Percentiles rank a stretch among this genome's conserved stretches.
These are phyloP conservation scores for Babyrousa celebensis DNA, from an alignment of 2,797 vertebrate genomes.

Conservation along the genomic window DNA sequence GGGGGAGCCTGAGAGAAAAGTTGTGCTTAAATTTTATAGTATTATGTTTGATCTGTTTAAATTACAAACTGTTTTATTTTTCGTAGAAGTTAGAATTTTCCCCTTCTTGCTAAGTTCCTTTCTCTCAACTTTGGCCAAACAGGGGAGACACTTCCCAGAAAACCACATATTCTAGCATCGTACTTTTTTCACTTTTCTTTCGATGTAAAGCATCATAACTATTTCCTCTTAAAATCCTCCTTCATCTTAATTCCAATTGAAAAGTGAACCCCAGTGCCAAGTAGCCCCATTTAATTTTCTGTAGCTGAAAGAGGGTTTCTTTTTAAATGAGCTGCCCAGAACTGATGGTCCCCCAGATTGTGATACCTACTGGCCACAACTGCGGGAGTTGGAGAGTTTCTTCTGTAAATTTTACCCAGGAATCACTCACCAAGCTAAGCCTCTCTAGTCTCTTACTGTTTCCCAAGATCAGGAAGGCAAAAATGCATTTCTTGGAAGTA, in stretches of 20 bases:
- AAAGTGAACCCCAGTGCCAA: background rate
- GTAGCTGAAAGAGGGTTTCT: constrained; percentile 24
- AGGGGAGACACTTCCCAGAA: background rate
- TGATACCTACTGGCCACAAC: background rate
- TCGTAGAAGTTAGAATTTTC: background rate
- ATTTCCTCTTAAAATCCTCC: background rate
- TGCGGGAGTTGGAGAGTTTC: background rate
- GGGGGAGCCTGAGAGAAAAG: background rate
- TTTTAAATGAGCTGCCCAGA: constrained; percentile 20
- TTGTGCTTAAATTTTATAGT: background rate
- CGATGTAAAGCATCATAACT: background rate
- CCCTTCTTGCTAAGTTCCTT: background rate
- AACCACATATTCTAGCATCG: background rate
- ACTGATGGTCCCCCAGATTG: background rate
- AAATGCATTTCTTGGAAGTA: background rate
- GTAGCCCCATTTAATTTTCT: background rate
- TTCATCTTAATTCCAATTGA: constrained; percentile 29
- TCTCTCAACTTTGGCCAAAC: background rate
- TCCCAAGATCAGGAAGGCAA: background rate
- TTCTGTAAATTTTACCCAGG: background rate
- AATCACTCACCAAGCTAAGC: background rate
- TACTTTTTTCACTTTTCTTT: background rate
- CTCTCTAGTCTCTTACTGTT: constrained; percentile 39
- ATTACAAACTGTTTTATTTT: constrained; percentile 39
- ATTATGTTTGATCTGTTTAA: constrained; percentile 37